These are phyloP conservation scores for Gallinago solitaria DNA, from an alignment of 2,797 vertebrate species.

Conservation along the genomic window DNA sequence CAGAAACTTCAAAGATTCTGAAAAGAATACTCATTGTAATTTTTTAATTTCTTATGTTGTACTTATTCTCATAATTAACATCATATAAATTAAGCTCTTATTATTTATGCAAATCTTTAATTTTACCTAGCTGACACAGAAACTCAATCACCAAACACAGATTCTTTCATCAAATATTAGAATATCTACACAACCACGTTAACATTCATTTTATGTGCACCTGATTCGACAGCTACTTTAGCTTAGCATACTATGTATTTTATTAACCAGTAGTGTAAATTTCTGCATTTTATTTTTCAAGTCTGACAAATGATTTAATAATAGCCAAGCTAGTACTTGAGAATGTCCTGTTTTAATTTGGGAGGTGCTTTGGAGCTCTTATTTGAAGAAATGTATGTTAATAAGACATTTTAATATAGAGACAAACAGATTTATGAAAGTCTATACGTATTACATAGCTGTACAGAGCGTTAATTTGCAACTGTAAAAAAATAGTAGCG, in stretches of 20 bases:
- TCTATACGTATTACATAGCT: not conserved
- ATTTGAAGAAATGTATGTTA: not conserved
- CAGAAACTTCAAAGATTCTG: slow-evolving; percentile 23
- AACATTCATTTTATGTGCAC: not conserved
- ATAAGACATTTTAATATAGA: not conserved
- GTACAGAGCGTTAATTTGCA: not conserved
- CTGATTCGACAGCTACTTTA: not conserved
- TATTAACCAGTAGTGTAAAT: not conserved
- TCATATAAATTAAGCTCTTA: not conserved
- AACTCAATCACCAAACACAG: not conserved
- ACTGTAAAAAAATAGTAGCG: not conserved
- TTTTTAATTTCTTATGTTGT: not conserved
- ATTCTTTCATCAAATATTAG: not conserved
- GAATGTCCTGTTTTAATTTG: not conserved
- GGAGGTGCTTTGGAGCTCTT: not conserved
- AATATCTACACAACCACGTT: not conserved
- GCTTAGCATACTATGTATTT: not conserved
- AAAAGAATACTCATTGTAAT: not conserved
- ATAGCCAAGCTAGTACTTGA: not conserved
- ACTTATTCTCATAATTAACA: not conserved
- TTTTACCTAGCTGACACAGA: not conserved
- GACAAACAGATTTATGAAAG: not conserved
- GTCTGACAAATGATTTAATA: not conserved
- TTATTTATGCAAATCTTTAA: not conserved
- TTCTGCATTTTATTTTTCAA: not conserved